These are phyloP conservation scores for Caenorhabditis virilis DNA, from an alignment of 2,888 invertebrate species.

Conservation along the genomic window DNA sequence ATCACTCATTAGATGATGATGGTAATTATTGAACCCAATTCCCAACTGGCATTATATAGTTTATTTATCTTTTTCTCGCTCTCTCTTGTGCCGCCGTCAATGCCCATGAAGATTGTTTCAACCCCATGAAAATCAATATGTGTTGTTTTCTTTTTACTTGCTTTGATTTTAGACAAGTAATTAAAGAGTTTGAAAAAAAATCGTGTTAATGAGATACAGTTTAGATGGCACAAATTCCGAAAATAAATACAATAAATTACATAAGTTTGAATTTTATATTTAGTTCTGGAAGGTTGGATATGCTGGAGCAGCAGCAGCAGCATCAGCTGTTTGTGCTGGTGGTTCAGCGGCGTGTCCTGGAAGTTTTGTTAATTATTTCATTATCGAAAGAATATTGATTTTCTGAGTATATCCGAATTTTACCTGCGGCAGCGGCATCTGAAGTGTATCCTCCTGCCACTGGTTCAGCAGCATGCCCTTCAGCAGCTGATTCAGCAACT, in stretches of 20 bases:
- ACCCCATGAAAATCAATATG: too few relatives aligned
- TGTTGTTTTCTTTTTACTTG: too few relatives aligned
- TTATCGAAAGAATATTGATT: too few relatives aligned
- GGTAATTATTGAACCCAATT: too few relatives aligned
- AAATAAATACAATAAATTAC: neutral
- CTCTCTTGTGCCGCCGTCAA: neutral
- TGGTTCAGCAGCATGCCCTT: conserved; percentile 1
- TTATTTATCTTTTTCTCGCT: neutral
- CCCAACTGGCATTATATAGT: neutral
- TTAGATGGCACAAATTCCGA: too few relatives aligned
- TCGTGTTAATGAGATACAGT: too few relatives aligned
- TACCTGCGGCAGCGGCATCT: neutral
- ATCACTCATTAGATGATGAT: too few relatives aligned
- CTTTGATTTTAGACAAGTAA: too few relatives aligned
- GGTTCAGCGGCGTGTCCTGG: too few relatives aligned
- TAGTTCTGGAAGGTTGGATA: neutral
- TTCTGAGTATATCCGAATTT: too few relatives aligned
- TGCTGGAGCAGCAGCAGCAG: neutral
- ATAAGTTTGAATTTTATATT: neutral
- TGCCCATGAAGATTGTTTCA: neutral
- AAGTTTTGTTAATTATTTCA: too few relatives aligned
- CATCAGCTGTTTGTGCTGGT: neutral
- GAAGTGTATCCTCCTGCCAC: neutral
- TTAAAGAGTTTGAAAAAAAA: too few relatives aligned
- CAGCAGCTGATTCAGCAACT: neutral